Percentiles rank a stretch among this genome's conserved stretches.
phyloP scores from a whole-genome alignment of 1,140 invertebrate species.

The Brachystomella parvula region DNA sequence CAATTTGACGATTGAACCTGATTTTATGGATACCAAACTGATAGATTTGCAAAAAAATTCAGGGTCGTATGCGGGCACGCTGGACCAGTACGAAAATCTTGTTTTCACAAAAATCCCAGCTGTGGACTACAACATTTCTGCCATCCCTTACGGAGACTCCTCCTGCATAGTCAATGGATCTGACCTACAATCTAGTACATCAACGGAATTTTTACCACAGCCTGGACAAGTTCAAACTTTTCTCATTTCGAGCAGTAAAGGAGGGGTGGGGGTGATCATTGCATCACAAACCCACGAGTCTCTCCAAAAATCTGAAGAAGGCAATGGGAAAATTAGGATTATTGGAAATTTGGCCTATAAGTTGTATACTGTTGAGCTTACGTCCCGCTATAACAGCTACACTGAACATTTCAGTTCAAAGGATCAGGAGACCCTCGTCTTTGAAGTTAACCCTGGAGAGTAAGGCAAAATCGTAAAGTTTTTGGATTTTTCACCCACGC shows the following conservation, averaged over 20 bases:
- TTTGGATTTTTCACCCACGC: too few relatives aligned
- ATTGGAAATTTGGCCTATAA: neutral
- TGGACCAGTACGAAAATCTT: neutral
- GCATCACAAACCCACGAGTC: neutral
- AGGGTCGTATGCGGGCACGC: neutral
- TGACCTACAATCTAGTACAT: neutral
- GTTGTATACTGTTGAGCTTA: neutral
- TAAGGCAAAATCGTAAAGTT: too few relatives aligned
- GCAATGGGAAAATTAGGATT: neutral
- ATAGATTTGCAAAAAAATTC: neutral
- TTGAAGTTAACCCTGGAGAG: neutral
- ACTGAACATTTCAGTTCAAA: neutral
- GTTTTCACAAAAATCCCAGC: neutral
- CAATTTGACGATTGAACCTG: neutral
- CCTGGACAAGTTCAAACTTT: neutral
- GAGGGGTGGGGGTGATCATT: neutral
- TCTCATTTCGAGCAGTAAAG: neutral
- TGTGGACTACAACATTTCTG: neutral
- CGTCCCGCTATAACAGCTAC: neutral
- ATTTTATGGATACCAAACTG: neutral
- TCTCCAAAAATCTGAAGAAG: neutral
- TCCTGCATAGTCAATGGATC: neutral
- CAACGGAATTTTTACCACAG: neutral
- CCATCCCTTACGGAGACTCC: neutral
- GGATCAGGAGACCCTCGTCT: neutral